These are phyloP conservation scores for Diabrotica virgifera DNA, from an alignment of 1,140 invertebrate genomes.

Conservation along the genomic window DNA sequence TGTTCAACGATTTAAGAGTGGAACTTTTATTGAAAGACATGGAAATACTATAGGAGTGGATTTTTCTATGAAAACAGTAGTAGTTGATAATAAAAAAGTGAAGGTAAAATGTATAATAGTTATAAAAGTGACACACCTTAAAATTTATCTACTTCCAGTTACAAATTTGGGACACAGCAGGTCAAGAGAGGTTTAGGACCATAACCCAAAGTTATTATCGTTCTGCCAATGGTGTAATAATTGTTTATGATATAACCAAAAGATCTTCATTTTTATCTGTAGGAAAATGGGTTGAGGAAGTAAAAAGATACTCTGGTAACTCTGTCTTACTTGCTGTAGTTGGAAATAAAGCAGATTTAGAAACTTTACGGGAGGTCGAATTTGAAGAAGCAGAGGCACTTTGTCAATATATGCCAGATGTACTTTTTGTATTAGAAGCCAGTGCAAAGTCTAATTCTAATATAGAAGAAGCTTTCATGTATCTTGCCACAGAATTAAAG, in stretches of 20 bases:
- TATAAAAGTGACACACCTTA: not conserved
- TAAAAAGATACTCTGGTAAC: constrained; percentile 82
- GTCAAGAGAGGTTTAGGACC: constrained; percentile 89
- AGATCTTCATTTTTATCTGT: constrained; percentile 83
- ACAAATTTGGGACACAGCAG: constrained; percentile 93
- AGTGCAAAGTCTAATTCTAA: constrained; percentile 93
- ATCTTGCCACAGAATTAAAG: constrained; percentile 83
- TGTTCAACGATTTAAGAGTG: constrained; percentile 89
- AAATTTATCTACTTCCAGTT: constrained; percentile 51
- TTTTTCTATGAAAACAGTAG: constrained; percentile 94
- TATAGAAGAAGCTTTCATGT: constrained; percentile 87
- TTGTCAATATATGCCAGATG: constrained; percentile 79
- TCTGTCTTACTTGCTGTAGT: constrained; percentile 87
- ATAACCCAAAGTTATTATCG: constrained; percentile 93
- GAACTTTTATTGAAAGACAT: constrained; percentile 89
- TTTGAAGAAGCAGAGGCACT: constrained; percentile 79
- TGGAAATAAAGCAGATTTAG: constrained; percentile 89
- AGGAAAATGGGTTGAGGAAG: constrained; percentile 92
- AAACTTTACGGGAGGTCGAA: constrained; percentile 76
- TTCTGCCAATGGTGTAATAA: constrained; percentile 86
- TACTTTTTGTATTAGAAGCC: constrained; percentile 82
- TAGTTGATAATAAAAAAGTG: constrained; percentile 87
- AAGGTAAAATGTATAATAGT: constrained; percentile 64
- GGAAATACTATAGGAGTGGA: constrained; percentile 95
- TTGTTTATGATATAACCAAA: constrained; percentile 95